phyloP scores from a whole-genome alignment of 2,888 invertebrate species.

The Congeria kusceri region DNA sequence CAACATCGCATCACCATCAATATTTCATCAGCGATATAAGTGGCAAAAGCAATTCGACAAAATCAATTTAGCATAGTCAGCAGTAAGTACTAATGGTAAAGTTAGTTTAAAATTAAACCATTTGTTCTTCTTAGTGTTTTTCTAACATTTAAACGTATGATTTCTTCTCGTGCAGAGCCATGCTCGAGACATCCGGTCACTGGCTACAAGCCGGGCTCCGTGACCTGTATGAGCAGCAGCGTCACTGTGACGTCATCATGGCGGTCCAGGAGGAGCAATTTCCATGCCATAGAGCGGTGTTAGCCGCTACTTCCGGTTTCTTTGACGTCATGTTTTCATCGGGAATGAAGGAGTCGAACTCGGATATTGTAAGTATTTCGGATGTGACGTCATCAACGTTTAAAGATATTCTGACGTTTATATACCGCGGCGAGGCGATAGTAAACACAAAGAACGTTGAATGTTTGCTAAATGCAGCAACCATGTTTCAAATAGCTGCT shows the following conservation, averaged over 20 bases:
- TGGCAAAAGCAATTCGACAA: too few relatives aligned
- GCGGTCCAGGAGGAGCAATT: constrained; percentile 54
- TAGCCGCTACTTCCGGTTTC: constrained; percentile 64
- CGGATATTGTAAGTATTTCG: constrained; percentile 35
- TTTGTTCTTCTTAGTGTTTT: too few relatives aligned
- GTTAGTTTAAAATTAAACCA: too few relatives aligned
- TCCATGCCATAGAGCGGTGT: constrained; percentile 63
- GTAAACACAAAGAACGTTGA: constrained; percentile 55
- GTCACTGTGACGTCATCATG: constrained; percentile 58
- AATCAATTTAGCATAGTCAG: too few relatives aligned
- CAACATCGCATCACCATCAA: too few relatives aligned
- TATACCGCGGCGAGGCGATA: constrained; percentile 56
- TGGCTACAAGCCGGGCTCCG: constrained; percentile 55
- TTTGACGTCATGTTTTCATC: constrained; percentile 71
- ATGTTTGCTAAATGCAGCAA: constrained; percentile 49
- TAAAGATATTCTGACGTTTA: constrained; percentile 50
- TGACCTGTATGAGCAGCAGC: constrained; percentile 48
- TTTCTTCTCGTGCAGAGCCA: not conserved
- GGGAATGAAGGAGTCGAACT: constrained; percentile 62
- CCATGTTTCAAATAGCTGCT: constrained; percentile 55
- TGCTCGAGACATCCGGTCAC: not conserved
- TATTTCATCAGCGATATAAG: too few relatives aligned
- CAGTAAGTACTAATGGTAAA: too few relatives aligned
- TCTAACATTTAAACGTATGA: too few relatives aligned
- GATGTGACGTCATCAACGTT: constrained; percentile 49